Evolutionary conservation across 2,888 invertebrate species (phyloP), one percentile per base, ranked within the genome.

Genomic region (Desoria tigrina): DNA sequence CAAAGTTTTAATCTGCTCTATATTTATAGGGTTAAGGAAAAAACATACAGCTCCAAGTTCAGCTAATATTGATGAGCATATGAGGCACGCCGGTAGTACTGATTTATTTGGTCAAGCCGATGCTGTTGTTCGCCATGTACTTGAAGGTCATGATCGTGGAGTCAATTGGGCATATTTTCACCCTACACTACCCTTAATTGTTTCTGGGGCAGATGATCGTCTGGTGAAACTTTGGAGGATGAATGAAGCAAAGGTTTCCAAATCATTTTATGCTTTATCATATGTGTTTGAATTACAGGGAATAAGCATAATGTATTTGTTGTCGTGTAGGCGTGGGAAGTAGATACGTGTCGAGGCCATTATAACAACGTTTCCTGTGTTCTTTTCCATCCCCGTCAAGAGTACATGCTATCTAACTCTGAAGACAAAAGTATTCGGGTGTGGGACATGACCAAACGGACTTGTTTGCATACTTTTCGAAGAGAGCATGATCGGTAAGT

Each of bases 161-260:
- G 98, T 99, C 0, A 99, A 99, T 83, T 99, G 98, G 98, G 97
- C 95, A 0, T 86, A 90, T 50, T 99, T 99, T 83, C 98, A 99
- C 81, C 94, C 95, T 2, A 89, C 89, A 1, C 83, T 98, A 76
- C 98, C 98, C 0, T 83, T 98, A 42, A 93, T 98, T 74, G 94
- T 93, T 0, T 98, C 98, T 0, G 98, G 96, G 0, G 98, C 98
- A n/a, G 99, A 99, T 80, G 99, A 99, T 81, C 84, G 98, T 16
- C 93, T 94, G 79, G 90, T 99, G 55, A 99, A 99, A 80, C 83
- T 99, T 75, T 99, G 98, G 98, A 85, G 99, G 70, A 96, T 96
- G 95, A 97, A 96, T 79, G 96, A 96, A 81, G 88, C 92, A n/a
- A 92, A 93, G 83, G 86, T 86, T 63, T 53, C n/a, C 14, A 45